Conservation (phyloP, 2,797 vertebrate species). For the Galago senegalensis region DNA sequence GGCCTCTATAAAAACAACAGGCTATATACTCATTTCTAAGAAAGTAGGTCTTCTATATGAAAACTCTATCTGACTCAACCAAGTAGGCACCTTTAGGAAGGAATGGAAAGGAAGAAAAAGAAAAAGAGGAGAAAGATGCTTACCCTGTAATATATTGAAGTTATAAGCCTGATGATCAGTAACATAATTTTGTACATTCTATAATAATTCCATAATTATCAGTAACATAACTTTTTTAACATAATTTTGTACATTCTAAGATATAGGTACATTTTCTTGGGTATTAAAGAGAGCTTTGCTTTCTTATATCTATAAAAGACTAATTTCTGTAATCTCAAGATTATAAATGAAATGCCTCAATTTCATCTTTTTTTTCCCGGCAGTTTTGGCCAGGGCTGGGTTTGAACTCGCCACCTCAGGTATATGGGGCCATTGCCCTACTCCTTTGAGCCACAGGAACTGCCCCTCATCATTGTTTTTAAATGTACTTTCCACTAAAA, state of each 20-base stretch:
- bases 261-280: slow-evolving; percentile 10
- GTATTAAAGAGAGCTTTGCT: neutral
- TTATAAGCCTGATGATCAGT: neutral
- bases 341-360: slow-evolving; percentile 41
- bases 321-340: slow-evolving; percentile 57
- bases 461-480: neutral
- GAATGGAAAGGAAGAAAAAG: slow-evolving; percentile 24
- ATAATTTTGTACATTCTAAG: neutral
- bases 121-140: neutral
- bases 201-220: neutral
- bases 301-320: slow-evolving; percentile 22
- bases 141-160: neutral
- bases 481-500: slow-evolving; percentile 60
- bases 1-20: slow-evolving; percentile 1
- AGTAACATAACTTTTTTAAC: neutral
- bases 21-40: neutral
- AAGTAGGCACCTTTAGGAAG: slow-evolving; percentile 26
- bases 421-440: too few relatives aligned
- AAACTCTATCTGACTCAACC: slow-evolving; percentile 42
- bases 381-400: too few relatives aligned
- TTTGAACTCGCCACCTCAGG: too few relatives aligned
- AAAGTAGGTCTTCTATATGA: neutral
- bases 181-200: neutral
- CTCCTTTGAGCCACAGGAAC: too few relatives aligned
- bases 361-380: neutral